Percentiles rank a stretch among this genome's conserved stretches.
These are phyloP conservation scores for Ahaetulla prasina DNA, from an alignment of 2,113 vertebrate species.

Conservation along the genomic window DNA sequence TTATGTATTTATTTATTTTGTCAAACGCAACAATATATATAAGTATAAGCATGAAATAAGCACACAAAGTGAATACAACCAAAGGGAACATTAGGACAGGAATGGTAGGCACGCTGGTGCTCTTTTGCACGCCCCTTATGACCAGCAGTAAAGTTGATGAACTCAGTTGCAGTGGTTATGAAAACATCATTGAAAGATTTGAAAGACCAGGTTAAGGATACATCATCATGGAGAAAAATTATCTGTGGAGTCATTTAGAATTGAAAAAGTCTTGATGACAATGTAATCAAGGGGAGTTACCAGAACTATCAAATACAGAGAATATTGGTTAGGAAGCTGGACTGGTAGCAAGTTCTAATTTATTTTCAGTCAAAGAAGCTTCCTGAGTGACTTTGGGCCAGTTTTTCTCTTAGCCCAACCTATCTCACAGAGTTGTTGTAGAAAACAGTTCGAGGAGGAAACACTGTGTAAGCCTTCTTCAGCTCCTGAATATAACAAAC, in stretches of 20 bases:
- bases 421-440: background rate
- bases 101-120: too few species aligned
- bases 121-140: too few species aligned
- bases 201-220: background rate
- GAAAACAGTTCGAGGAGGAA: background rate
- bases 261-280: background rate
- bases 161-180: background rate
- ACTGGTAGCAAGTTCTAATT: background rate
- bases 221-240: background rate
- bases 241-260: background rate
- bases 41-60: too few species aligned
- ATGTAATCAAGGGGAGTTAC: background rate
- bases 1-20: too few species aligned
- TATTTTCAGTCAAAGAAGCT: background rate
- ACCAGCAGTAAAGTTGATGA: background rate
- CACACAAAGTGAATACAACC: too few species aligned
- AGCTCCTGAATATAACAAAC: background rate
- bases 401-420: background rate
- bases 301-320: background rate
- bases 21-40: too few species aligned
- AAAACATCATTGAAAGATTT: background rate
- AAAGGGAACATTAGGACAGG: too few species aligned
- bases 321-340: background rate
- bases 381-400: background rate
- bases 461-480: background rate